These are phyloP conservation scores for Mustela nigripes DNA, from an alignment of 2,113 vertebrate genomes.

Conservation along the genomic window DNA sequence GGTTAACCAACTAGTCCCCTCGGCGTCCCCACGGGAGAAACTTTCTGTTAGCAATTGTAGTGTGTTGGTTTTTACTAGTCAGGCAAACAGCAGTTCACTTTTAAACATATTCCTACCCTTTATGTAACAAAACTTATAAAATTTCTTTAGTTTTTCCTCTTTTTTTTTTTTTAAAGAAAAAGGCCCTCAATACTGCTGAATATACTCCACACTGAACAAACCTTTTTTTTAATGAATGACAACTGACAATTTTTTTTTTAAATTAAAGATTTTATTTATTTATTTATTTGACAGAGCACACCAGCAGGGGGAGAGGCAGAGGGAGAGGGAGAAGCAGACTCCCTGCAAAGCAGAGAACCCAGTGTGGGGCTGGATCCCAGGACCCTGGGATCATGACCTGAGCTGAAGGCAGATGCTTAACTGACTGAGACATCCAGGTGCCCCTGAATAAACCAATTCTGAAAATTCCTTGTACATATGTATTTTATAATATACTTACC, in stretches of 20 bases:
- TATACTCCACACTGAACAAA: conserved; percentile 87
- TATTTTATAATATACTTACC: conserved; percentile 98
- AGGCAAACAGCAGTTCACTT: conserved; percentile 90
- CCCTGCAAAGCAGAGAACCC: no score
- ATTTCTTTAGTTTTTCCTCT: conserved; percentile 90
- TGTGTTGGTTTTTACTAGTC: conserved; percentile 88
- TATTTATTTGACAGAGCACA: no score
- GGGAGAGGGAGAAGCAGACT: no score
- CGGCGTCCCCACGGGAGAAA: conserved; percentile 55
- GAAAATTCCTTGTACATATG: conserved; percentile 87
- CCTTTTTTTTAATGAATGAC: no score
- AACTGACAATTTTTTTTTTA: no score
- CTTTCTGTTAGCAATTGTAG: conserved; percentile 84
- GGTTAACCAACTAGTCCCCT: no score
- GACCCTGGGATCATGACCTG: no score
- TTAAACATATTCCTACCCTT: conserved; percentile 90
- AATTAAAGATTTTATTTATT: no score
- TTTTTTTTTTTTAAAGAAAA: conserved; percentile 94
- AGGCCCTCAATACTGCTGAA: conserved; percentile 91
- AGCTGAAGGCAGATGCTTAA: no score
- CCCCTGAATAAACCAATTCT: conserved; percentile 73
- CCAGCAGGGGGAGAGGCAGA: no score
- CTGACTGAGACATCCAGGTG: no score
- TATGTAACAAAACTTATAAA: conserved; percentile 92
- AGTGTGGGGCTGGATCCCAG: no score